Evolutionary conservation across 2,797 vertebrate genomes (phyloP).

Genomic region (Neoniphon sammara): DNA sequence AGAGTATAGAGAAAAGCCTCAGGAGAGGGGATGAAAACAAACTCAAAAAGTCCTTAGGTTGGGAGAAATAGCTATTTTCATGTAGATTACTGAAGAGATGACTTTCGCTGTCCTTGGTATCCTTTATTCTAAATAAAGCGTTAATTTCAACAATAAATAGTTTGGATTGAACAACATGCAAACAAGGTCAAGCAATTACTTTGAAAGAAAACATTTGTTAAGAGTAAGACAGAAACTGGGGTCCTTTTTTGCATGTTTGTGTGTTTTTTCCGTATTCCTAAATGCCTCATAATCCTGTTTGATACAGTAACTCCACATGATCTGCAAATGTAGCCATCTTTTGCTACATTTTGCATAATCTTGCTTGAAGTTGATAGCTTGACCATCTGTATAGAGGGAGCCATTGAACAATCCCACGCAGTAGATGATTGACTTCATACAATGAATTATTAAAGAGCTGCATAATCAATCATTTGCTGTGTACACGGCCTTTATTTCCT

Average conservation of each 20-base stretch:
- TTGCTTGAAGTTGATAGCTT: slow-evolving; percentile 36
- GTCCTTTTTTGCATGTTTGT: background rate
- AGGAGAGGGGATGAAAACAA: slow-evolving; percentile 50
- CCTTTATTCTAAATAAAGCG: no score
- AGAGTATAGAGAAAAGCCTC: background rate
- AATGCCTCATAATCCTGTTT: slow-evolving; percentile 10
- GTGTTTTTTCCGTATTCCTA: background rate
- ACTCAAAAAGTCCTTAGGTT: background rate
- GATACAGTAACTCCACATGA: slow-evolving; percentile 1
- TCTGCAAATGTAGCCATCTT: slow-evolving; percentile 12
- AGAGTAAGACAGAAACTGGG: no score
- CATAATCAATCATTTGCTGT: slow-evolving; percentile 12
- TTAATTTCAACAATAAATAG: no score
- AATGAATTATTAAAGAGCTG: accelerated
- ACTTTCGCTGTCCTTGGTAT: background rate
- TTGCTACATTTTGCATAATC: slow-evolving; percentile 46
- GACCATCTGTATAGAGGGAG: slow-evolving; percentile 37
- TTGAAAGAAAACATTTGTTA: no score
- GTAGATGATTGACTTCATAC: slow-evolving; percentile 5
- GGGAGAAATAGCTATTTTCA: slow-evolving; percentile 10
- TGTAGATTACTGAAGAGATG: slow-evolving; percentile 6
- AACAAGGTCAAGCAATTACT: no score
- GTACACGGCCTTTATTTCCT: slow-evolving; percentile 8
- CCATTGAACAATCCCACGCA: slow-evolving; percentile 30
- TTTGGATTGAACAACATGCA: no score